Conservation (phyloP, 2,113 vertebrate species). For the Siphamia tubifer region DNA sequence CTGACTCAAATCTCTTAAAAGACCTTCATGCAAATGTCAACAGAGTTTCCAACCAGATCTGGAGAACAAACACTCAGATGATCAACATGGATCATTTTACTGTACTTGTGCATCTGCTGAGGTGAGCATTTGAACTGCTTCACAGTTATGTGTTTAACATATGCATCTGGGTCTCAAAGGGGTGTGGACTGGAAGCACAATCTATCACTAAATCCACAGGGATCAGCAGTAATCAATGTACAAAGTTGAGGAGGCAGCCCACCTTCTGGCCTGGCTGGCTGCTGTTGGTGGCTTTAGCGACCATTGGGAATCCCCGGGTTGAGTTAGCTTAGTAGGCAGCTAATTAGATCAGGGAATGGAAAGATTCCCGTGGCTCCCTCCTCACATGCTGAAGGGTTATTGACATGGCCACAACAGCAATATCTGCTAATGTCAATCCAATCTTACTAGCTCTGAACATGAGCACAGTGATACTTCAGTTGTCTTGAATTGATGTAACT, state of each 20-base stretch:
- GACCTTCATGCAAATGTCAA: slow-evolving; percentile 22
- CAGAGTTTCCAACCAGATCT: slow-evolving; percentile 1
- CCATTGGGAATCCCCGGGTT: slow-evolving; percentile 37
- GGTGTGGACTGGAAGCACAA: slow-evolving; percentile 27
- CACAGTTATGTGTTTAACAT: slow-evolving; percentile 34
- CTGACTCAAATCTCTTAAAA: slow-evolving; percentile 34
- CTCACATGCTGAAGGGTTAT: slow-evolving; percentile 59
- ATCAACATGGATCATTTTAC: slow-evolving; percentile 18
- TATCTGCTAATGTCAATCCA: slow-evolving; percentile 57
- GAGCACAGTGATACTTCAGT: neutral
- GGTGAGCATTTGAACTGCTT: slow-evolving; percentile 18
- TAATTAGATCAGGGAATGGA: slow-evolving; percentile 70
- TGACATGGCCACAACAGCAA: slow-evolving; percentile 63
- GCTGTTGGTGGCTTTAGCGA: slow-evolving; percentile 44
- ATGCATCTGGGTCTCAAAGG: slow-evolving; percentile 35
- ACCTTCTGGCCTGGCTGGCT: slow-evolving; percentile 59
- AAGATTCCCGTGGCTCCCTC: slow-evolving; percentile 40
- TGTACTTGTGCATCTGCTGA: neutral
- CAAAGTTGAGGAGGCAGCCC: slow-evolving; percentile 68
- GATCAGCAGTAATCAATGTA: slow-evolving; percentile 74
- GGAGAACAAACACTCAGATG: slow-evolving; percentile 3
- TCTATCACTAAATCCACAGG: slow-evolving; percentile 54
- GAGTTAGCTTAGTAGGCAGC: slow-evolving; percentile 50
- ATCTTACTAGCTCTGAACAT: slow-evolving; percentile 38
- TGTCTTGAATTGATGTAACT: neutral